A percentile compares a stretch with the other conserved stretches of the same genome.
phyloP scores from a whole-genome alignment of 2,113 vertebrate species.

The Xiphias gladius region DNA sequence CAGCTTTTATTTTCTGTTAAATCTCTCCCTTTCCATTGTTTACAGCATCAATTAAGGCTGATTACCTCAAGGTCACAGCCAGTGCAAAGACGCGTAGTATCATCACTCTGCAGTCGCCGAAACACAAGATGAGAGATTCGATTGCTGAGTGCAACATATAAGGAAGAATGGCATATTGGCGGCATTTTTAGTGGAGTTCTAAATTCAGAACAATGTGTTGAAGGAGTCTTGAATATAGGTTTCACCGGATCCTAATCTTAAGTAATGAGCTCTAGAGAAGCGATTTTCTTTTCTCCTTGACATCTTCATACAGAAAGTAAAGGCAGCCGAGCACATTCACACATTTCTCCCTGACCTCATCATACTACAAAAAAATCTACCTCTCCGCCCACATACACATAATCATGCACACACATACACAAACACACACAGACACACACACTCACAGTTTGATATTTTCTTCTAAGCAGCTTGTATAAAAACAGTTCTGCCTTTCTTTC shows the following conservation, averaged over 20 bases:
- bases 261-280: conserved; percentile 41
- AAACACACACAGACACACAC: neutral
- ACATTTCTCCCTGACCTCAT: conserved; percentile 33
- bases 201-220: conserved; percentile 42
- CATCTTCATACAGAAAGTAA: conserved; percentile 36
- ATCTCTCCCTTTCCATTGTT: conserved; percentile 22
- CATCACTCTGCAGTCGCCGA: neutral
- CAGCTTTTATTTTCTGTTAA: conserved; percentile 11
- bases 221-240: conserved; percentile 19
- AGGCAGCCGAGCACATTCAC: conserved; percentile 29
- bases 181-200: conserved; percentile 26
- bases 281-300: conserved; percentile 38
- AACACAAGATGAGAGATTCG: neutral
- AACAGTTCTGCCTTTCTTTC: conserved; percentile 53
- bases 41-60: conserved; percentile 20
- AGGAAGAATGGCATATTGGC: conserved; percentile 3
- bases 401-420: neutral
- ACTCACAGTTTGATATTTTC: conserved; percentile 52
- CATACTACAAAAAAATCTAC: conserved; percentile 11
- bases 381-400: conserved; percentile 19
- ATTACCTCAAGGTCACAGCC: conserved; percentile 30
- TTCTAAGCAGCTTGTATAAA: conserved; percentile 48
- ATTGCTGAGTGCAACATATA: neutral
- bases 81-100: neutral
- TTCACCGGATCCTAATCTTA: conserved; percentile 23